Percentiles rank a stretch among this genome's conserved stretches.
phyloP scores from a whole-genome alignment of 2,888 invertebrate genomes.

The Ennomos erosarius region DNA sequence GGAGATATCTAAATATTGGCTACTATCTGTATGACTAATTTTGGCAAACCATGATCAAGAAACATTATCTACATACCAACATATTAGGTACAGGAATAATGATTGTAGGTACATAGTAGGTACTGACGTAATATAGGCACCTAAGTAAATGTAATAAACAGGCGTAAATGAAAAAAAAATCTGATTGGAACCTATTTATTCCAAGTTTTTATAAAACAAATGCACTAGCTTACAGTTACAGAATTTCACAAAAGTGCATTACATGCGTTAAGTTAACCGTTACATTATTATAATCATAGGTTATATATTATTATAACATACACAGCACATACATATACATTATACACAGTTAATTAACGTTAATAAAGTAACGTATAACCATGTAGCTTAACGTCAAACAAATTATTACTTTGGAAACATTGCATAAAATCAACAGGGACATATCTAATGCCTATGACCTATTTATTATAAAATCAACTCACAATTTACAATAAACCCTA shows the following conservation, averaged over 20 bases:
- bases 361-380: conserved; percentile 57
- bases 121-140: too few species aligned
- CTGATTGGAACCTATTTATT: conserved; percentile 68
- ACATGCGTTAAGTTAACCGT: conserved; percentile 63
- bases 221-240: conserved; percentile 63
- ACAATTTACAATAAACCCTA: conserved; percentile 26
- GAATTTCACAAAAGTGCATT: conserved; percentile 74
- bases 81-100: too few species aligned
- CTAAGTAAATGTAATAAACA: not conserved
- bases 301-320: conserved; percentile 52
- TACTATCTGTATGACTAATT: too few species aligned
- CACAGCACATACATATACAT: conserved; percentile 59
- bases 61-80: too few species aligned
- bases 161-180: conserved; percentile 29
- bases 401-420: conserved; percentile 59
- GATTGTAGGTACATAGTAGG: too few species aligned
- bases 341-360: conserved; percentile 51
- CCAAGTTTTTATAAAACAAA: conserved; percentile 71
- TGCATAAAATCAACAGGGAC: conserved; percentile 47
- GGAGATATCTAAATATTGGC: too few species aligned
- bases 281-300: conserved; percentile 50
- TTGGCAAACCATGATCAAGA: too few species aligned
- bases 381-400: conserved; percentile 55
- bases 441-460: conserved; percentile 1
- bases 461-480: conserved; percentile 18